Conservation (phyloP, 2,888 invertebrate species). For the Epistrophe eligans region DNA sequence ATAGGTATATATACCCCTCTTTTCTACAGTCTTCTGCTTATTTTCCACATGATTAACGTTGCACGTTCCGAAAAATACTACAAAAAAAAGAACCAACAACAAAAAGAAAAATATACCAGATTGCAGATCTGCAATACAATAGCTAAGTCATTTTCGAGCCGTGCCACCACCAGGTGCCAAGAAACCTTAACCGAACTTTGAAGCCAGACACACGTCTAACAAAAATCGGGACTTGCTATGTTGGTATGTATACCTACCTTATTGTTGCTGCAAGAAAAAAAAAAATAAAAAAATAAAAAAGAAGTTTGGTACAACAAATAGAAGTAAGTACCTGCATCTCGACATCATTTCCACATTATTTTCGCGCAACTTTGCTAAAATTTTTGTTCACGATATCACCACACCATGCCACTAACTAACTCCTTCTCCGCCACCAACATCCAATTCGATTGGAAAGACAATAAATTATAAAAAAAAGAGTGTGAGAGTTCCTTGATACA, state of each 20-base stretch:
- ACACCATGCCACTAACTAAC: not conserved
- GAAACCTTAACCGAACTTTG: conserved; percentile 20
- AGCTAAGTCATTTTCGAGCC: conserved; percentile 36
- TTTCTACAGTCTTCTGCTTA: not conserved
- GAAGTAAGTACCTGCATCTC: conserved; percentile 64
- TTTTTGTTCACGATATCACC: conserved; percentile 6
- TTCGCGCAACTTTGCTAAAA: conserved; percentile 26
- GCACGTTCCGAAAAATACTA: conserved; percentile 52
- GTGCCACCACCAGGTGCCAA: conserved; percentile 28
- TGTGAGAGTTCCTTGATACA: conserved; percentile 22
- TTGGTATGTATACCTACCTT: not conserved
- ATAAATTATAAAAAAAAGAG: conserved; percentile 49
- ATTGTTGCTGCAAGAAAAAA: not conserved
- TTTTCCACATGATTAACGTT: conserved; percentile 65
- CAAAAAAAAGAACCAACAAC: not conserved
- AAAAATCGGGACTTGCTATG: conserved; percentile 45
- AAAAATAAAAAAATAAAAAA: no score
- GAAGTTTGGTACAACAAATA: conserved; percentile 35
- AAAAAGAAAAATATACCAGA: conserved; percentile 27
- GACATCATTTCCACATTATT: conserved; percentile 65
- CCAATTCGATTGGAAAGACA: conserved; percentile 59
- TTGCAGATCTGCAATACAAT: conserved; percentile 64
- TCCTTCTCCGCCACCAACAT: not conserved
- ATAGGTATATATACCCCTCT: not conserved
- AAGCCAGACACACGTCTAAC: conserved; percentile 57